phyloP scores from a whole-genome alignment of 2,797 vertebrate species.

The Podargus strigoides region DNA sequence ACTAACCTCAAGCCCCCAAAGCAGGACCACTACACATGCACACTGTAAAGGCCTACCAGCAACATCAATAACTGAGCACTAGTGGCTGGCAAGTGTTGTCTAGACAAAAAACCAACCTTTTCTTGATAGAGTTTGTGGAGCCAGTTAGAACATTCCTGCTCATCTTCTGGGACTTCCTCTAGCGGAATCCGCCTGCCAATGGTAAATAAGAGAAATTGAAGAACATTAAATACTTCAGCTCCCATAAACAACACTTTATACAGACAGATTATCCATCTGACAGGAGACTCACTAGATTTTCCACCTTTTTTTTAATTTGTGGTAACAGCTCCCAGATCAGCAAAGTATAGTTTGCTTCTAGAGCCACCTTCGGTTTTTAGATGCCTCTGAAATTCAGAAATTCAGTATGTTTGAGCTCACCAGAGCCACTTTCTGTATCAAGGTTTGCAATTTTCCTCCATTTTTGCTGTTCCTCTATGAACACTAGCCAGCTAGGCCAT shows the following conservation, averaged over 20 bases:
- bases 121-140: slow-evolving; percentile 96
- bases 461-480: background rate
- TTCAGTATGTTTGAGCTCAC: background rate
- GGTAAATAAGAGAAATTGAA: background rate
- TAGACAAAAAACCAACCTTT: slow-evolving; percentile 79
- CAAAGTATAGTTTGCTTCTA: background rate
- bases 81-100: background rate
- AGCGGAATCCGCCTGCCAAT: slow-evolving; percentile 88
- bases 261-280: background rate
- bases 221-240: background rate
- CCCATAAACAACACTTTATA: background rate
- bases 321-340: background rate
- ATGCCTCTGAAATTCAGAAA: background rate
- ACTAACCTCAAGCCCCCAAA: background rate
- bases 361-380: background rate
- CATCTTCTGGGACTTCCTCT: slow-evolving; percentile 87
- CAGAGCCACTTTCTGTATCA: background rate
- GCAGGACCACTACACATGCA: background rate
- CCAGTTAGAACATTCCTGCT: slow-evolving; percentile 86
- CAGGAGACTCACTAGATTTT: background rate
- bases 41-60: background rate
- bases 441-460: background rate
- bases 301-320: background rate
- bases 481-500: background rate
- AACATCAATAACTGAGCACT: background rate